phyloP scores from a whole-genome alignment of 2,888 invertebrate species.

The Archips xylosteana region DNA sequence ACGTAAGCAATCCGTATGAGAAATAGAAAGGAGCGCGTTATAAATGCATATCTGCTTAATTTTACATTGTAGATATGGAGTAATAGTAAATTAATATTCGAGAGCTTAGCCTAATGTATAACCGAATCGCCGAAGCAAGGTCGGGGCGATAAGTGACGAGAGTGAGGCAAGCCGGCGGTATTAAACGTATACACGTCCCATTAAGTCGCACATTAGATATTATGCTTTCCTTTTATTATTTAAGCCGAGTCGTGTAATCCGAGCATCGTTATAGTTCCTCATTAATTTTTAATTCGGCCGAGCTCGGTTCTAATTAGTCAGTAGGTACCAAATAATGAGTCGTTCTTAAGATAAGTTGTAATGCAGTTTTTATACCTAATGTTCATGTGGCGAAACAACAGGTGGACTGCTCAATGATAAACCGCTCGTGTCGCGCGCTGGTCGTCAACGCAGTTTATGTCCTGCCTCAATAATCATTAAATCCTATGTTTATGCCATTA shows the following conservation, averaged over 20 bases:
- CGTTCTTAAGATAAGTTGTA: slow-evolving; percentile 59
- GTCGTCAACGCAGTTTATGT: slow-evolving; percentile 8
- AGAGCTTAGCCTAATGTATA: slow-evolving; percentile 15
- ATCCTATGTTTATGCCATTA: slow-evolving; percentile 21
- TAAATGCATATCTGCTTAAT: slow-evolving; percentile 29
- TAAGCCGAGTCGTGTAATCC: slow-evolving; percentile 62
- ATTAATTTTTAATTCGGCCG: slow-evolving; percentile 67
- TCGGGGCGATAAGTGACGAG: neutral
- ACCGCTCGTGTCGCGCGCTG: slow-evolving; percentile 19
- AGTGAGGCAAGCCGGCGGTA: neutral
- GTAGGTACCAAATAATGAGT: slow-evolving; percentile 68
- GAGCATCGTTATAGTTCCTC: slow-evolving; percentile 68
- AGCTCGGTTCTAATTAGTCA: slow-evolving; percentile 68
- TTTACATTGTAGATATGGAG: slow-evolving; percentile 6
- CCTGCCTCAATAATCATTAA: slow-evolving; percentile 3
- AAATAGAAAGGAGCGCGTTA: neutral
- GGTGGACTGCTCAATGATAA: slow-evolving; percentile 25
- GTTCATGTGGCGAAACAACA: slow-evolving; percentile 38
- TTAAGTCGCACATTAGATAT: slow-evolving; percentile 27
- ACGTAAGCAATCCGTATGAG: slow-evolving; percentile 5
- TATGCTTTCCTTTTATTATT: slow-evolving; percentile 53
- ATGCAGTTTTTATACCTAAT: slow-evolving; percentile 29
- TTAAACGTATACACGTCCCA: slow-evolving; percentile 14
- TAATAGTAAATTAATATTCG: slow-evolving; percentile 10
- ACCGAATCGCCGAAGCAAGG: slow-evolving; percentile 12